Percentiles rank a stretch among this genome's conserved stretches.
phyloP scores from a whole-genome alignment of 1,140 invertebrate species.

The Drosophila nikananu region DNA sequence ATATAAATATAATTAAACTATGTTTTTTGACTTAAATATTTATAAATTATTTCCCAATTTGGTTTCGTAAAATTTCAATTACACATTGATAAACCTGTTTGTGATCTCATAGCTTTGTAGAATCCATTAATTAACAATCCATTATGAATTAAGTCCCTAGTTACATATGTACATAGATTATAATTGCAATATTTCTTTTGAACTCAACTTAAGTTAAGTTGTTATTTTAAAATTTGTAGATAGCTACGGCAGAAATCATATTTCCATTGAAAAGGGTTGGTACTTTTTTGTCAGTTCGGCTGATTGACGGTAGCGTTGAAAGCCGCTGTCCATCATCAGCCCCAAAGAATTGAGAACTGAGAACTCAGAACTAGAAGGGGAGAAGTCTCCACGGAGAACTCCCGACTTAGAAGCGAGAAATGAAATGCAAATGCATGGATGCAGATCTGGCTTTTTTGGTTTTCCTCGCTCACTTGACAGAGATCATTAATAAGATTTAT shows the following conservation, averaged over 20 bases:
- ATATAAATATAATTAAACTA: too few species aligned
- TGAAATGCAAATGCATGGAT: constrained; percentile 49
- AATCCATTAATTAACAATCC: neutral
- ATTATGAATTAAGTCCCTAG: neutral
- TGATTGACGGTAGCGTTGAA: constrained; percentile 76
- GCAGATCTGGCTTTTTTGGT: constrained; percentile 36
- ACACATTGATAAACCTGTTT: too few species aligned
- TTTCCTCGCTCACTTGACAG: constrained; percentile 70
- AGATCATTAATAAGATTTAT: constrained; percentile 85
- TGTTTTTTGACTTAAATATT: too few species aligned
- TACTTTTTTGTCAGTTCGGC: constrained; percentile 47
- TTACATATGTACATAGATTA: neutral
- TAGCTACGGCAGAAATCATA: neutral
- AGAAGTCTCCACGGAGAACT: constrained; percentile 10
- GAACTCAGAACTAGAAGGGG: constrained; percentile 4
- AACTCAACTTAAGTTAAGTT: neutral
- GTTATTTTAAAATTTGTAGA: neutral
- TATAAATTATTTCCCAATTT: neutral
- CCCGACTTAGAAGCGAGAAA: constrained; percentile 33
- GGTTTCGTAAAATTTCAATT: neutral
- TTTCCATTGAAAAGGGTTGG: constrained; percentile 37
- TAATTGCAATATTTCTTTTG: neutral
- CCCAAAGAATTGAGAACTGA: constrained; percentile 28
- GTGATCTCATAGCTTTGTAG: too few species aligned
- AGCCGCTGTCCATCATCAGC: constrained; percentile 69